These are phyloP conservation scores for Aegithalos caudatus DNA, from an alignment of 2,113 vertebrate species.

Conservation along the genomic window DNA sequence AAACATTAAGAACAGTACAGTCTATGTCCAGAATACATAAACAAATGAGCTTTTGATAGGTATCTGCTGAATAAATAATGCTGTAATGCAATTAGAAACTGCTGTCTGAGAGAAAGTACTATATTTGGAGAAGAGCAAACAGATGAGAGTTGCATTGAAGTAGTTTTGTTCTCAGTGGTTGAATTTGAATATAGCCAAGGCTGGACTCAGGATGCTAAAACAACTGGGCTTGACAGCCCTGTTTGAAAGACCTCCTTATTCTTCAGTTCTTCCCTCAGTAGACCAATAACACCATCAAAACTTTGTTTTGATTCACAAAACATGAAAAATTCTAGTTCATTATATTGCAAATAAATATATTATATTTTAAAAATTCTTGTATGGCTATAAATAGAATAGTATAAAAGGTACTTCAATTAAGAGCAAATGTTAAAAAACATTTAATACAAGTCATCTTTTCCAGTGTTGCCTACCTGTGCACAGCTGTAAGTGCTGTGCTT, in stretches of 20 bases:
- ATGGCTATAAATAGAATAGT: background rate
- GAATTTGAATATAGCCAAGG: background rate
- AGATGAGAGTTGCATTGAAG: background rate
- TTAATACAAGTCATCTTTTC: background rate
- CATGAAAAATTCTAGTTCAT: background rate
- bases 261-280: background rate
- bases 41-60: background rate
- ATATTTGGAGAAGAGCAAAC: background rate
- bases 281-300: background rate
- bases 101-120: background rate
- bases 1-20: background rate
- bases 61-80: background rate
- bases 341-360: background rate
- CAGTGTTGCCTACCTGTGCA: background rate
- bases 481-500: background rate
- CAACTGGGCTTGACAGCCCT: background rate
- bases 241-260: background rate
- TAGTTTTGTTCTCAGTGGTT: background rate
- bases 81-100: background rate
- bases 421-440: background rate
- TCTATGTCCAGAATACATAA: background rate
- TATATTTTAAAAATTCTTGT: background rate
- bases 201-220: background rate
- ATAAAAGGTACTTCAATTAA: background rate
- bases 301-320: background rate